Evolutionary conservation across 2,113 vertebrate genomes (phyloP).

Genomic region (Typhlomys cinereus): DNA sequence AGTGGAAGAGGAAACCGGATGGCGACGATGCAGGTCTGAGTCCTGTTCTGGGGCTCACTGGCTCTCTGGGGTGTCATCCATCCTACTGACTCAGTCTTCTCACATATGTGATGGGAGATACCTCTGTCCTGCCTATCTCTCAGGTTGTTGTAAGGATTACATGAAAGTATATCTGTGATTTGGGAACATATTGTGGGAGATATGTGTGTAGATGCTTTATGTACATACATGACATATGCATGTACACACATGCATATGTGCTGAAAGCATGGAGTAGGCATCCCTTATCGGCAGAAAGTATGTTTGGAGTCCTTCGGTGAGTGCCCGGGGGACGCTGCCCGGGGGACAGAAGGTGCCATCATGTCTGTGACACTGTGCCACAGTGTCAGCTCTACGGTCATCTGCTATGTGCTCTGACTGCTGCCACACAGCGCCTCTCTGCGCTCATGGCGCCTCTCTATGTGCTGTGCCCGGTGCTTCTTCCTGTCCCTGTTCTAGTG

Average conservation of each 20-base stretch:
- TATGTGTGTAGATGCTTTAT: neutral
- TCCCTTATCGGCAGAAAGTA: neutral
- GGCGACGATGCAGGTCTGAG: neutral
- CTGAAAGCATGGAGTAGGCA: neutral
- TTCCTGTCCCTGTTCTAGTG: neutral
- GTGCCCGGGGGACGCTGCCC: neutral
- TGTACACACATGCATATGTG: too few relatives aligned
- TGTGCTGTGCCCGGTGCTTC: neutral
- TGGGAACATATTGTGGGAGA: neutral
- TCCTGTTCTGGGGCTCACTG: neutral
- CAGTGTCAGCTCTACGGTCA: too few relatives aligned
- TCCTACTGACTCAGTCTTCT: neutral
- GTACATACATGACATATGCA: neutral
- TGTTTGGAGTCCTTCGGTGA: neutral
- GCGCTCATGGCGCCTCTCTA: neutral
- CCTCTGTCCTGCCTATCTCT: neutral
- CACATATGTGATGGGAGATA: neutral
- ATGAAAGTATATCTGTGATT: neutral
- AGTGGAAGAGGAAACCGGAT: accelerated
- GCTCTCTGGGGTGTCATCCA: neutral
- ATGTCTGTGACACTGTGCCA: accelerated
- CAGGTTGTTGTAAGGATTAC: neutral
- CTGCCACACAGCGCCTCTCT: neutral
- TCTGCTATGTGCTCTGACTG: too few relatives aligned
- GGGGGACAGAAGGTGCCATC: neutral